phyloP scores from a whole-genome alignment of 2,888 invertebrate genomes.

The Trypoxylon attenuatum region DNA sequence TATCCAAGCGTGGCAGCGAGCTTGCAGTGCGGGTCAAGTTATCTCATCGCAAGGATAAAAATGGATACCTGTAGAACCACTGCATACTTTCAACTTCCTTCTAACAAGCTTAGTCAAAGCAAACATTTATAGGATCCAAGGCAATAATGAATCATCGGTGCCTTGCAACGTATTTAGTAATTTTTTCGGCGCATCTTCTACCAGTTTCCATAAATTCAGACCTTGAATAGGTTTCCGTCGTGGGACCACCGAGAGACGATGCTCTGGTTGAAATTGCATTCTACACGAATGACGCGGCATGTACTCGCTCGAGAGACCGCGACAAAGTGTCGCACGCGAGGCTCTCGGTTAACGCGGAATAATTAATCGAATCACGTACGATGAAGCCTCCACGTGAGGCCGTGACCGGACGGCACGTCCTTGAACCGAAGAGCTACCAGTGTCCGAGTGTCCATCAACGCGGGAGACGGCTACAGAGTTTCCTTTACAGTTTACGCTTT shows the following conservation, averaged over 20 bases:
- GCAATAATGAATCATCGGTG: slow-evolving; percentile 5
- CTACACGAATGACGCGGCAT: too few relatives aligned
- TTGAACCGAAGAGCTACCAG: slow-evolving; percentile 52
- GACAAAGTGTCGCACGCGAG: neutral
- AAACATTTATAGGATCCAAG: slow-evolving; percentile 8
- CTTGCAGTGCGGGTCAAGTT: neutral
- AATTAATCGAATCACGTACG: slow-evolving; percentile 60
- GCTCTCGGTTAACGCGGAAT: slow-evolving; percentile 41
- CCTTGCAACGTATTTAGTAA: neutral
- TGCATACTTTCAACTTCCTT: slow-evolving; percentile 13
- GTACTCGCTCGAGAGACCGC: neutral
- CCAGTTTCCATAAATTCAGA: too few relatives aligned
- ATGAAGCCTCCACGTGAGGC: slow-evolving; percentile 44
- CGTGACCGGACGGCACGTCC: slow-evolving; percentile 57
- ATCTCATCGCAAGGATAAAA: slow-evolving; percentile 17
- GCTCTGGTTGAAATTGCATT: too few relatives aligned
- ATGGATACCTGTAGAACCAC: slow-evolving; percentile 11
- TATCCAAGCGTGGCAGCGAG: slow-evolving; percentile 2
- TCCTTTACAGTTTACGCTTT: neutral
- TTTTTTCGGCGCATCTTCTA: neutral
- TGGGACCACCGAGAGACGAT: too few relatives aligned
- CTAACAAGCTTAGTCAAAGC: neutral
- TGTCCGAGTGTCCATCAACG: slow-evolving; percentile 6
- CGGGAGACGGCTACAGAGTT: too few relatives aligned
- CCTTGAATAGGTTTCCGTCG: too few relatives aligned